Conservation (phyloP, 2,888 invertebrate genomes). For the Ectemnius lituratus region DNA sequence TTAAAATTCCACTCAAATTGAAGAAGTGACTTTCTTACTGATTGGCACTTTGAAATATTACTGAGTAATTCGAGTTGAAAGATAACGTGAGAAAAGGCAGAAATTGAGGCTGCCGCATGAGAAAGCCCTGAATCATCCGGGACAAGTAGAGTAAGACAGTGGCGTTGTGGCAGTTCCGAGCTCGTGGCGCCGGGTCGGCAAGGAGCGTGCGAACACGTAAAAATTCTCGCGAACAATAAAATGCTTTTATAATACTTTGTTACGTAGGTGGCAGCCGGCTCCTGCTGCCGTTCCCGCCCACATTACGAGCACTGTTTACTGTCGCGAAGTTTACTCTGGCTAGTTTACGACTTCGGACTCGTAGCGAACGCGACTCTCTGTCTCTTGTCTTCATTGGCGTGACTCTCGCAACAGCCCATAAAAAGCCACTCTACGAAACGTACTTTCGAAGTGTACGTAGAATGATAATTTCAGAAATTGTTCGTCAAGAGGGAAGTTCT, state of each 20-base stretch:
- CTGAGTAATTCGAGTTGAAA: no score
- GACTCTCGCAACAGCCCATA: neutral
- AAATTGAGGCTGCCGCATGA: no score
- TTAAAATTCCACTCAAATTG: no score
- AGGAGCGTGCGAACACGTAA: conserved; percentile 6
- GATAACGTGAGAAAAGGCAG: no score
- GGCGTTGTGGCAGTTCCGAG: neutral
- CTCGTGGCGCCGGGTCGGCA: neutral
- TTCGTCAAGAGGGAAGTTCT: neutral
- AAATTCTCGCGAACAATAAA: conserved; percentile 29
- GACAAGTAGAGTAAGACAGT: conserved; percentile 1
- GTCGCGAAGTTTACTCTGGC: conserved; percentile 62
- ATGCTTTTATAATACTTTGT: conserved; percentile 43
- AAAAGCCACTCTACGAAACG: conserved; percentile 13
- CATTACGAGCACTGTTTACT: conserved; percentile 68
- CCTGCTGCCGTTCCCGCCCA: conserved; percentile 21
- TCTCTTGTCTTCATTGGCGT: neutral
- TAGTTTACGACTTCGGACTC: conserved; percentile 61
- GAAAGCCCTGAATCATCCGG: neutral
- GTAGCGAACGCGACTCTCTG: conserved; percentile 13
- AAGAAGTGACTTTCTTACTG: no score
- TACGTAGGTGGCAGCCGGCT: conserved; percentile 13
- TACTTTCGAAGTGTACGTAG: neutral
- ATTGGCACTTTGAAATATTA: no score
- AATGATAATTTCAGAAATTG: conserved; percentile 1